Base-by-base conservation (phyloP, 2,888 invertebrate genomes). In the Dromius quadrimaculatus region DNA sequence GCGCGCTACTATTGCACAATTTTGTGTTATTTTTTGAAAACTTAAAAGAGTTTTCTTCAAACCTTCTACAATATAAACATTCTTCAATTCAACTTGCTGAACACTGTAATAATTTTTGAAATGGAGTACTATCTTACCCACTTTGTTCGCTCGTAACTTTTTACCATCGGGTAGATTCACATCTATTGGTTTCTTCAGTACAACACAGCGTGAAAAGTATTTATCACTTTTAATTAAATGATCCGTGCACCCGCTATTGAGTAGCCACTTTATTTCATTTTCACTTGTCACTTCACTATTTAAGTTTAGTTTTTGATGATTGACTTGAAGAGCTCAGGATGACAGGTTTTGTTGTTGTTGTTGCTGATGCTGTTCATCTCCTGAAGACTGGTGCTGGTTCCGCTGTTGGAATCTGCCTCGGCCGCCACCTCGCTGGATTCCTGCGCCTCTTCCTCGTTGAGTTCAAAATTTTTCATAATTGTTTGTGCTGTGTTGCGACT, bases 21-120 rank as follows among this genome's bases (percentile, higher is more conserved):
- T 71, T 9, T 72, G 64, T 41, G 74, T 74, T 1, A 75, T 65
- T 69, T 62, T 75, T 4, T 61, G 34, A 61, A 65, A 73, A 69
- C 75, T 75, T n/a, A 75, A 41, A 38, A 75, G 59, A 73, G 73
- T 75, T 61, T 13, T 54, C 34, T 73, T 57, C 73, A 74, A 72
- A 34, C 36, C 61, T 69, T 61, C 43, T 22, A 63, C 72, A 71
- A 34, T 50, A 38, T 59, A 72, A 61, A 69, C 63, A 62, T 45
- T 47, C 43, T 4, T 43, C 8, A 72, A 32, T 19, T 34, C 20
- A 17, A 71, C 32, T 22, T 64, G 28, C 23, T 22, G 20, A 11
- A 17, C 15, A 28, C 38, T 11, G 17, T 20, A 38, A 54, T 20
- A 64, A 11, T 54, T 54, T 2, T 47, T 17, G 36, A 71, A 71